phyloP scores from a whole-genome alignment of 2,797 vertebrate species.

The Hafferia zeledoni region DNA sequence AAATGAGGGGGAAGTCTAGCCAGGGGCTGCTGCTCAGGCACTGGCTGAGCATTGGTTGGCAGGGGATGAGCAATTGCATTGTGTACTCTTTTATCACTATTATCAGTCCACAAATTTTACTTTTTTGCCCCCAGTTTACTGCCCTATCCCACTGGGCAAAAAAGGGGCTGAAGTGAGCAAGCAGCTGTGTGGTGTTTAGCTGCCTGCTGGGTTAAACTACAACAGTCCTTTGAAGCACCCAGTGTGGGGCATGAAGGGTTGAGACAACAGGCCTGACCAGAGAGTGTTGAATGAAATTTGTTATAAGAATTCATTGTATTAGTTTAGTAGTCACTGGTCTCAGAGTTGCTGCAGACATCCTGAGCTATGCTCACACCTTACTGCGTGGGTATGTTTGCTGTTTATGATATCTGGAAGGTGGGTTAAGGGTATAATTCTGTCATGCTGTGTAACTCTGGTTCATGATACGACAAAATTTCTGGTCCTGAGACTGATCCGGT shows the following conservation, averaged over 20 bases:
- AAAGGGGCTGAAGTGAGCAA: background rate
- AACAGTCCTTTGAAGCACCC: background rate
- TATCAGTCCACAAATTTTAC: background rate
- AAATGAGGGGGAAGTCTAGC: background rate
- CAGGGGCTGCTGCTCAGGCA: background rate
- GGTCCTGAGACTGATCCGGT: fast-evolving
- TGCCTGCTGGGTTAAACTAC: background rate
- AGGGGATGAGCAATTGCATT: background rate
- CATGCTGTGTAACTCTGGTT: background rate
- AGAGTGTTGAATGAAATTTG: background rate
- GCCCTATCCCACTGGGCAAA: background rate
- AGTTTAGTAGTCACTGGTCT: background rate
- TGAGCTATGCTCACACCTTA: background rate
- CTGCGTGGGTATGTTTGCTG: background rate
- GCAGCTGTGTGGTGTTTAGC: background rate
- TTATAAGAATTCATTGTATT: background rate
- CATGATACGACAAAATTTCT: fast-evolving
- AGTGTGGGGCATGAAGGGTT: background rate
- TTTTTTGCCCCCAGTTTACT: fast-evolving
- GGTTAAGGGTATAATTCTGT: background rate
- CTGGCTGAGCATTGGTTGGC: background rate
- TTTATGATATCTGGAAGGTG: background rate
- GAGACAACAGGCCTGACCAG: background rate
- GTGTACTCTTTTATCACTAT: background rate
- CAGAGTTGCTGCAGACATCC: fast-evolving